phyloP scores from a whole-genome alignment of 2,113 vertebrate species.

The Orientallactaga bullata region DNA sequence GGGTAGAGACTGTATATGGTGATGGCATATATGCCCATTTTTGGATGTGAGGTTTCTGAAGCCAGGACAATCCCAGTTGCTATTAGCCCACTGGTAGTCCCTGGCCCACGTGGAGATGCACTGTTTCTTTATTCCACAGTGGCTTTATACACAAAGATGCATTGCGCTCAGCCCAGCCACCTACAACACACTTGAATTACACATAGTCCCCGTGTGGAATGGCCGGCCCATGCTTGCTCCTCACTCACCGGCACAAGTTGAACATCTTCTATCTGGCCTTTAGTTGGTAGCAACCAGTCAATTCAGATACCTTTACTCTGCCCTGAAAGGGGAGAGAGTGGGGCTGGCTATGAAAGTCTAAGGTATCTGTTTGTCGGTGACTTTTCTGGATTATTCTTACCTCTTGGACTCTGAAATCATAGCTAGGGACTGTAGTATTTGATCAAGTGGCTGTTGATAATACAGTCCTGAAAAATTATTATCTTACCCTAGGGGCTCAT shows the following conservation, averaged over 20 bases:
- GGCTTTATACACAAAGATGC: conserved; percentile 64
- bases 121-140: conserved; percentile 74
- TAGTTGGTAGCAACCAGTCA: background rate
- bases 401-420: background rate
- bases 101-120: conserved; percentile 69
- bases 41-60: background rate
- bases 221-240: rapidly evolving
- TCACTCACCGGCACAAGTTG: background rate
- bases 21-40: background rate
- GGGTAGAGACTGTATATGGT: background rate
- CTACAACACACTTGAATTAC: conserved; percentile 30
- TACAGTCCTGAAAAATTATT: conserved; percentile 22
- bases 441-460: conserved; percentile 50
- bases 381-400: background rate
- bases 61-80: conserved; percentile 38
- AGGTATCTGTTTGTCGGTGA: background rate
- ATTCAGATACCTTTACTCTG: background rate
- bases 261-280: background rate
- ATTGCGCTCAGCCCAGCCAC: background rate
- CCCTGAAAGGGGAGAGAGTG: background rate
- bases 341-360: background rate
- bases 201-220: background rate
- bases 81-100: background rate
- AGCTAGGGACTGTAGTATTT: background rate
- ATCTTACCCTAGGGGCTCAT: conserved; percentile 57